Conservation (phyloP, 1,140 invertebrate species). For the Drosophila triauraria region DNA sequence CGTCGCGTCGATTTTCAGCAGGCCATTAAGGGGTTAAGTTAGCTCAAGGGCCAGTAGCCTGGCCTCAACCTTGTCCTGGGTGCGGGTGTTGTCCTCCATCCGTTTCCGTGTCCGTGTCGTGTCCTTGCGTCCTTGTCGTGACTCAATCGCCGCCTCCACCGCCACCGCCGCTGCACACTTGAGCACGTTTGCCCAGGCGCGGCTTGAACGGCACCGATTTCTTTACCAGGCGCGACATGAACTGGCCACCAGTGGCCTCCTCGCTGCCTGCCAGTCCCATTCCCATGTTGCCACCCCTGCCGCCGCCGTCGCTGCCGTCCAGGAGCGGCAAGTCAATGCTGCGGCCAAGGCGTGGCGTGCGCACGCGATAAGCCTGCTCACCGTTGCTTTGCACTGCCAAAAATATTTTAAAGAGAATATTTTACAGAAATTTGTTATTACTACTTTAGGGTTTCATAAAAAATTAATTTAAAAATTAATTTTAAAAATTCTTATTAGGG, state of each 20-base stretch:
- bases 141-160: constrained; percentile 61
- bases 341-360: constrained; percentile 80
- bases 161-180: constrained; percentile 61
- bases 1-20: constrained; percentile 42
- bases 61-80: constrained; percentile 57
- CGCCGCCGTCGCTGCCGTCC: constrained; percentile 31
- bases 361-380: constrained; percentile 77
- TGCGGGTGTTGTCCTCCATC: constrained; percentile 28
- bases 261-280: constrained; percentile 40
- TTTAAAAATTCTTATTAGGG: not conserved
- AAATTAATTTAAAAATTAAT: not conserved
- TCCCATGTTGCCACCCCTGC: not conserved
- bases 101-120: constrained; percentile 26
- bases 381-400: constrained; percentile 68
- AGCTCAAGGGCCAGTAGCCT: constrained; percentile 39
- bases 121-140: constrained; percentile 59
- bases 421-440: not conserved
- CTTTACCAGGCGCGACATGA: constrained; percentile 77
- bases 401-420: not conserved
- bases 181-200: constrained; percentile 81
- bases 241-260: constrained; percentile 69
- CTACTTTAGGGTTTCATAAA: not conserved
- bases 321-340: constrained; percentile 79
- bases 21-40: constrained; percentile 28
- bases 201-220: constrained; percentile 84